Evolutionary conservation across 1,140 invertebrate genomes (phyloP).

Genomic region (Macrocentrus cingulum): DNA sequence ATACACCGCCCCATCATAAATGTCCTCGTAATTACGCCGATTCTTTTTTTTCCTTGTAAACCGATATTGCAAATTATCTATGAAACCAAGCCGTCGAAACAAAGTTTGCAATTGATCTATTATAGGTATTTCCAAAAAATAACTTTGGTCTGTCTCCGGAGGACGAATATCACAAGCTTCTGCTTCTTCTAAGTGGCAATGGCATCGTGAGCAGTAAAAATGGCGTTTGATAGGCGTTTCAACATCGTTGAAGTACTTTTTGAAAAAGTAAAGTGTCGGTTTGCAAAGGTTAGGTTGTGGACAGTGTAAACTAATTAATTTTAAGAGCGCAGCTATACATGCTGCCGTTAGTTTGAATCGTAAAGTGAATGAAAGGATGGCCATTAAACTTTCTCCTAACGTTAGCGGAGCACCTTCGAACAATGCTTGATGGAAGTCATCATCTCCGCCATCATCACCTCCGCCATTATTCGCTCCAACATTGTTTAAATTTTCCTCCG

Average conservation of each 20-base stretch:
- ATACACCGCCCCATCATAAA: slow-evolving; percentile 32
- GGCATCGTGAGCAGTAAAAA: neutral
- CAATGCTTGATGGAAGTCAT: too few relatives aligned
- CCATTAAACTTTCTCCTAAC: slow-evolving; percentile 5
- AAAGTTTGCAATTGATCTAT: too few relatives aligned
- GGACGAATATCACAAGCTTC: neutral
- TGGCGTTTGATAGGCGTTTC: neutral
- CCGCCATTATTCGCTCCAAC: too few relatives aligned
- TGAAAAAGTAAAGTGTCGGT: neutral
- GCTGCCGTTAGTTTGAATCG: neutral
- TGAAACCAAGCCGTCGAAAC: too few relatives aligned
- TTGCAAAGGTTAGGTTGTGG: neutral
- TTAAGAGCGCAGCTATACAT: neutral
- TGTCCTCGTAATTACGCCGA: slow-evolving; percentile 21
- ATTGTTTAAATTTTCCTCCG: too few relatives aligned
- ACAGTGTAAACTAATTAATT: neutral
- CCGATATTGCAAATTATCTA: too few relatives aligned
- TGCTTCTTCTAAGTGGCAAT: neutral
- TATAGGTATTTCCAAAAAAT: too few relatives aligned
- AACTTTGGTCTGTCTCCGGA: too few relatives aligned
- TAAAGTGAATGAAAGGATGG: neutral
- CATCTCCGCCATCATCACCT: too few relatives aligned
- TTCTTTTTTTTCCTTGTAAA: too few relatives aligned
- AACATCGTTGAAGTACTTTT: neutral
- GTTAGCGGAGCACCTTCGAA: neutral